Evolutionary conservation across 2,888 invertebrate genomes (phyloP).

Genomic region (Mesochorus sp.): DNA sequence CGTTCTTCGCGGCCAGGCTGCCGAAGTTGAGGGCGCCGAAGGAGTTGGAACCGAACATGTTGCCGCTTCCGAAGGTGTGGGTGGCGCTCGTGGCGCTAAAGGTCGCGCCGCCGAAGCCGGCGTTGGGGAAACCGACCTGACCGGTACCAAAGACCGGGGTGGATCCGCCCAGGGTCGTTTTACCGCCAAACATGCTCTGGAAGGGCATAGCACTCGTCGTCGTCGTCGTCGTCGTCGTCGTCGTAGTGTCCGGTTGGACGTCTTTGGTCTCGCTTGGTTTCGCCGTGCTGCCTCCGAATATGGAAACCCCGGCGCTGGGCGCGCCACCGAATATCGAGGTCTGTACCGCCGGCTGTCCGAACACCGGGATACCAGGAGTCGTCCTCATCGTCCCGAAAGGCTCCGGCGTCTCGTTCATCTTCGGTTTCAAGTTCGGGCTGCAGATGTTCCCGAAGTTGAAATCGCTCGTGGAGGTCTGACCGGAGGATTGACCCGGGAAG

Average conservation of each 20-base stretch:
- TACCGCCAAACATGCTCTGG: constrained; percentile 66
- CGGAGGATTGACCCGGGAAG: no score
- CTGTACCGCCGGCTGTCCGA: constrained; percentile 12
- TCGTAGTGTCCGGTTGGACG: no score
- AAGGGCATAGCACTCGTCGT: constrained; percentile 16
- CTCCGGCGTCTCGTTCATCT: no score
- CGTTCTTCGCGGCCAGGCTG: no score
- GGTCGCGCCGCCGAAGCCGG: constrained; percentile 29
- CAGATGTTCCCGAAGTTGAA: constrained; percentile 44
- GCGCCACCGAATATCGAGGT: constrained; percentile 49
- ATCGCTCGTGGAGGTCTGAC: no score
- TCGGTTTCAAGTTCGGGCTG: constrained; percentile 46
- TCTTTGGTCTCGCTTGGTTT: constrained; percentile 27
- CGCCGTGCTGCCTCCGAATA: constrained; percentile 51
- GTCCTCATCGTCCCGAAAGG: constrained; percentile 18
- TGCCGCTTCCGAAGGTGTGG: constrained; percentile 52
- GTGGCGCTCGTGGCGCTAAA: constrained; percentile 45
- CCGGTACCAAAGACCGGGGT: neutral
- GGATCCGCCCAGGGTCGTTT: constrained; percentile 49
- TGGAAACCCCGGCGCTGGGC: constrained; percentile 11
- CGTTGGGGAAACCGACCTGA: neutral
- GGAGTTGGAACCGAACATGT: no score
- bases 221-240: no score
- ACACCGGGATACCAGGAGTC: constrained; percentile 38
- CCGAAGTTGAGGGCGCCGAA: neutral